Evolutionary conservation across 2,888 invertebrate species (phyloP), one percentile per base, ranked within the genome.

Genomic region (Rhabditoides inermis): DNA sequence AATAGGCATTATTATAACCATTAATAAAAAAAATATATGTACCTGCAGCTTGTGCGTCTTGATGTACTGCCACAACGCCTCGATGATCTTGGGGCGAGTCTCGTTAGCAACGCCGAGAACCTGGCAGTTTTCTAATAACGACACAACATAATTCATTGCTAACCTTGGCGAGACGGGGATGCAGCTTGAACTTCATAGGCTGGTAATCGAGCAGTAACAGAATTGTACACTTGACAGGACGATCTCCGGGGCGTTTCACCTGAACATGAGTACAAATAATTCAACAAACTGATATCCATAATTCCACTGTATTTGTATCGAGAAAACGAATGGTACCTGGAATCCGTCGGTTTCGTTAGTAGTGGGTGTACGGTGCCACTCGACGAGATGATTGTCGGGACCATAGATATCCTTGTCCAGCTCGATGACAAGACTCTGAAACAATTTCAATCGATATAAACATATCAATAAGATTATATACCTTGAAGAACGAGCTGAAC

Each of bases 11-110:
- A 12, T n/a, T n/a, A n/a, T n/a, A n/a, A n/a, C n/a, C n/a, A n/a
- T n/a, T n/a, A n/a, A n/a, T n/a, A 15, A 4, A 32, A 15, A 20
- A 4, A 30, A 25, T 23, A 1, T 12, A 25, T 15, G 25, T 22
- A 67, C 67, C 54, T 85, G 80, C 35, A 83, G 76, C 55, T 86
- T 85, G 78, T 98, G 94, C 32, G 94, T 94, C 81, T 95, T 95
- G 65, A 95, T 94, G 80, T 99, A 98, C 81, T 98, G 95, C 98
- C 98, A 98, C 41, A 99, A 84, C 39, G 95, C 94, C 73, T 90
- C 90, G 68, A 99, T 94, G 66, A 98, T 94, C 49, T 92, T 92
- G 2, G 92, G 90, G 20, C 92, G 82, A 1, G 92, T 92, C 80
- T 92, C 91, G 10, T 95, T 94, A 80, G 95, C 94, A 55, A 98